Conservation (phyloP, 2,797 vertebrate species). For the Vipera latastei region DNA sequence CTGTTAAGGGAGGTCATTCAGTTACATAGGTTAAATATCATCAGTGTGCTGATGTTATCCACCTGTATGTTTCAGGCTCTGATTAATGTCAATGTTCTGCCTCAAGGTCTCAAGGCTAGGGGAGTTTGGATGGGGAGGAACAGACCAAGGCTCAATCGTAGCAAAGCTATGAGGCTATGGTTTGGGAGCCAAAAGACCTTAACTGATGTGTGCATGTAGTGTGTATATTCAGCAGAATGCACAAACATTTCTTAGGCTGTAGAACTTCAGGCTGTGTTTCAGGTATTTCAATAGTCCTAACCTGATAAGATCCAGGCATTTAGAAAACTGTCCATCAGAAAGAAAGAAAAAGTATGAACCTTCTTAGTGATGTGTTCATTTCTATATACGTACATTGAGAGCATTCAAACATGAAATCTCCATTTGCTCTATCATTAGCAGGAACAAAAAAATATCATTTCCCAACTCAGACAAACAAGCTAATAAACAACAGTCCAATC, state of each 20-base stretch:
- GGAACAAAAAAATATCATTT: background rate
- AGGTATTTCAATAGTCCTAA: background rate
- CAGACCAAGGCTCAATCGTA: background rate
- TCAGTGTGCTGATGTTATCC: background rate
- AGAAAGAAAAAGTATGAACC: background rate
- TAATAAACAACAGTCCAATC: background rate
- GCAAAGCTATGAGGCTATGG: background rate
- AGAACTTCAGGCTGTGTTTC: background rate
- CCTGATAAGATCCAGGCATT: background rate
- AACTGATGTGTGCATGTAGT: background rate
- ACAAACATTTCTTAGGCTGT: background rate
- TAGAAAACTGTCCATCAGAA: background rate
- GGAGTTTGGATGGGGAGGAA: background rate
- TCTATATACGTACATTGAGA: background rate
- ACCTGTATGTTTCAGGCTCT: background rate
- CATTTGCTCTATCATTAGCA: background rate
- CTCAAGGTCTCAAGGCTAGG: background rate
- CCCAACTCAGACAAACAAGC: background rate
- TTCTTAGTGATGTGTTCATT: background rate
- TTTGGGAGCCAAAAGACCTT: background rate
- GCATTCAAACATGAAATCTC: background rate
- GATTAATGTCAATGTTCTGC: background rate
- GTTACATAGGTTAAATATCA: background rate
- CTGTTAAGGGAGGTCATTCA: background rate
- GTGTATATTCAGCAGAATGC: background rate